Base-by-base conservation (phyloP, 1,140 invertebrate species). In the Wiebesia pumilae region DNA sequence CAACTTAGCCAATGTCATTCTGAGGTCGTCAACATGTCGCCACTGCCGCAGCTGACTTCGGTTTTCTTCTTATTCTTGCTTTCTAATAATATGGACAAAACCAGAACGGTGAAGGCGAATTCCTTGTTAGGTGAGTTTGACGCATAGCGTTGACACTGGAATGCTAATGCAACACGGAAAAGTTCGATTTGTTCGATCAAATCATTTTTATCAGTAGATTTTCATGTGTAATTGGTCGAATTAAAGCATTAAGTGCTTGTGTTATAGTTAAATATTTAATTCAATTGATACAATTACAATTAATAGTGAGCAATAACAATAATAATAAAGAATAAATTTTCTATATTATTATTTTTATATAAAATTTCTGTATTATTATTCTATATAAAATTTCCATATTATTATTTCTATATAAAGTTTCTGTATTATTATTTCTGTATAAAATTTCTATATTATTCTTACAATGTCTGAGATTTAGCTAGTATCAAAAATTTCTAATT, bases 101-200 rank as follows among this genome's bases (percentile, higher is more conserved):
- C 85, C 86, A 88, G 84, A 86, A 81, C 75, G 38, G 79, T 83
- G 83, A 83, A 89, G 87, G 87, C 88, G 77, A 87, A 89, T 83
- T 87, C 89, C 90, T 90, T 91, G 89, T 91, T 90, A 90, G 89
- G 90, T 88, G 87, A 90, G 88, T 88, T 88, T 81, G 83, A 67
- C 90, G 87, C 51, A 27, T 30, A 12, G 35, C 81, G 58, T 75
- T 75, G 69, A 58, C 69, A 21, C 27, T 54, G 82, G 65, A 83
- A 83, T 83, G 67, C 47, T 12, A 27, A 12, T 24, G 47, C 12
- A 19, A 38, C n/a, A 38, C 67, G 67, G 67, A 40, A 83, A 83
- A 83, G 67, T 83, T 83, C 67, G 33, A 67, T 67, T 67, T n/a
- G 27, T 43, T 4, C 38, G 24, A 43, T n/a, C 27, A 75, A 19